Percentiles rank a stretch among this genome's conserved stretches.
These are phyloP conservation scores for Trochalopteron elliotii DNA, from an alignment of 2,113 vertebrate genomes.

Conservation along the genomic window DNA sequence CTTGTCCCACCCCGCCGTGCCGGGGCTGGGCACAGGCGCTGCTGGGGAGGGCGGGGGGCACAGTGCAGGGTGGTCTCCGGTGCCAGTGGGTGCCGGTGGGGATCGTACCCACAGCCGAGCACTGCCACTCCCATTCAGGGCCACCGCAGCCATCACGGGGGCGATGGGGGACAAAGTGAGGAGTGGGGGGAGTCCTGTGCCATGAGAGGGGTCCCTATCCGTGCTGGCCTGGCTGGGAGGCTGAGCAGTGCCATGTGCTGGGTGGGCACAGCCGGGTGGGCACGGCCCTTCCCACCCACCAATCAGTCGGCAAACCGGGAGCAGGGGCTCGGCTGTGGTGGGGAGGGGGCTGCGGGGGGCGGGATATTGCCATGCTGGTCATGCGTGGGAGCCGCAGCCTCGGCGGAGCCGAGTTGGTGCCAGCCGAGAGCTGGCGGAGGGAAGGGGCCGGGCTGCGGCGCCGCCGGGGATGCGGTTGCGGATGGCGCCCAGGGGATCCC, in stretches of 20 bases:
- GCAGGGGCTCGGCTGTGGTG: neutral
- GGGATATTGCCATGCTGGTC: slow-evolving; percentile 18
- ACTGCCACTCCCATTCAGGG: neutral
- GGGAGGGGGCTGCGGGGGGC: neutral
- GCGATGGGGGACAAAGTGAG: neutral
- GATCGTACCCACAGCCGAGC: accelerated
- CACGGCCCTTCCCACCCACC: neutral
- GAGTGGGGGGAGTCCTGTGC: neutral
- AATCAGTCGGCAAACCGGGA: neutral
- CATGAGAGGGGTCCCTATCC: neutral
- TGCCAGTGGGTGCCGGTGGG: neutral
- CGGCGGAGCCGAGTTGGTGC: neutral
- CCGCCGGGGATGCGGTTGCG: neutral
- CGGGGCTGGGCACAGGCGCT: neutral
- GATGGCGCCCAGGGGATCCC: neutral
- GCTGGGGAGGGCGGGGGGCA: neutral
- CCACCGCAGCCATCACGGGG: neutral
- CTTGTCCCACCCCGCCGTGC: accelerated
- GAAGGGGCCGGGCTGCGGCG: neutral
- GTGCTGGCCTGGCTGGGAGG: neutral
- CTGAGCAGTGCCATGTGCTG: neutral
- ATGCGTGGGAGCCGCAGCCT: slow-evolving; percentile 21
- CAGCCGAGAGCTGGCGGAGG: neutral
- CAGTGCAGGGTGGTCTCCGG: accelerated
- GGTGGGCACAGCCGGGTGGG: neutral